phyloP scores from a whole-genome alignment of 2,113 vertebrate species.

The Emberiza fucata region DNA sequence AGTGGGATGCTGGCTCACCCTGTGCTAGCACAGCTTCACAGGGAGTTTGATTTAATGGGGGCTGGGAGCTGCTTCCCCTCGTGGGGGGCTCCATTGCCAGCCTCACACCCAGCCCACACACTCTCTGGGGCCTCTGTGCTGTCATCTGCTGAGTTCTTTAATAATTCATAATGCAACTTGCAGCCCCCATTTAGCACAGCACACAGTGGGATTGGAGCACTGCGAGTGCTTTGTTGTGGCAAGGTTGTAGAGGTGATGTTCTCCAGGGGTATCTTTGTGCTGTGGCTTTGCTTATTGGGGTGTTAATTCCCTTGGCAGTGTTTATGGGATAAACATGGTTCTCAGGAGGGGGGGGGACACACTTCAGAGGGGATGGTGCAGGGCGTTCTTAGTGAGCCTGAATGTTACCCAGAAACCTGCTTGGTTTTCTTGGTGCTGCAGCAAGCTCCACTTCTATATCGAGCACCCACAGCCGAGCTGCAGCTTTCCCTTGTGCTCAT shows the following conservation, averaged over 20 bases:
- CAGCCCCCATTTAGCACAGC: not conserved
- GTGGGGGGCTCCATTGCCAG: not conserved
- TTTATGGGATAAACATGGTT: not conserved
- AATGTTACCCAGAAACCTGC: not conserved
- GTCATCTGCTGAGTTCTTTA: not conserved
- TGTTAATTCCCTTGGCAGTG: not conserved
- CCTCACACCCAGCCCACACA: not conserved
- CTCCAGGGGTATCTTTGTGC: not conserved
- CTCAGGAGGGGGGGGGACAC: not conserved
- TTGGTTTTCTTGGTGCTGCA: not conserved
- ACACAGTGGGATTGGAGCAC: not conserved
- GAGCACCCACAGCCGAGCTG: not conserved
- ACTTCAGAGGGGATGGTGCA: not conserved
- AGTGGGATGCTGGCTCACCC: not conserved
- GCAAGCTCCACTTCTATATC: not conserved
- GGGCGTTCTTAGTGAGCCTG: not conserved
- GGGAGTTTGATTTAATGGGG: not conserved
- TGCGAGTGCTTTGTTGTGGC: not conserved
- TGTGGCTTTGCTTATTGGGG: not conserved
- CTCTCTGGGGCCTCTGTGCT: not conserved
- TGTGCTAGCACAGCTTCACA: rapidly evolving
- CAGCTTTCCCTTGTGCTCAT: not conserved
- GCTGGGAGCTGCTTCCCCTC: not conserved
- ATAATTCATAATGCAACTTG: conserved; percentile 6
- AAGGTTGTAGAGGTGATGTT: not conserved